These are phyloP conservation scores for Monodelphis domestica DNA, from an alignment of 2,797 vertebrate genomes.

Conservation along the genomic window DNA sequence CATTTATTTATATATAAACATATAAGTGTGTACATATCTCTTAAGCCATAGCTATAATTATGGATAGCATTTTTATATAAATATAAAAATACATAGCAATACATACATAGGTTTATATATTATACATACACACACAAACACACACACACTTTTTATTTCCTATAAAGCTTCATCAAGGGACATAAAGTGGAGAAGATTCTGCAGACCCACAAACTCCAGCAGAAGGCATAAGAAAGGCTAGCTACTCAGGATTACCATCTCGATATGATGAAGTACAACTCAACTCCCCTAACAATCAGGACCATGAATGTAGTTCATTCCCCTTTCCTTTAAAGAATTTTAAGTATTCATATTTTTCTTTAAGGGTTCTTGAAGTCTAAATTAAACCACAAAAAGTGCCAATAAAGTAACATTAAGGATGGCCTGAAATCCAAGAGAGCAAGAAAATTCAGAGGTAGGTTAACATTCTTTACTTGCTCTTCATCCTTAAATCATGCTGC, in stretches of 20 bases:
- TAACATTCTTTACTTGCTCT: constrained; percentile 78
- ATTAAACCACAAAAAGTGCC: constrained; percentile 82
- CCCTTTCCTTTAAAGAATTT: constrained; percentile 83
- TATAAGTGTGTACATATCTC: not conserved
- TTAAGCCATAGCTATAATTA: not conserved
- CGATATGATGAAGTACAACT: constrained; percentile 76
- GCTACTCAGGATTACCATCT: constrained; percentile 66
- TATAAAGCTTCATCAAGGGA: not conserved
- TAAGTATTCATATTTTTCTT: constrained; percentile 83
- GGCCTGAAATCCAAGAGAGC: constrained; percentile 81
- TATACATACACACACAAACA: not conserved
- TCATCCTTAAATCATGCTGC: constrained; percentile 83
- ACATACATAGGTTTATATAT: not conserved
- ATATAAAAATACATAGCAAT: not conserved
- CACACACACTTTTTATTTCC: not conserved
- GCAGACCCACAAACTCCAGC: constrained; percentile 52
- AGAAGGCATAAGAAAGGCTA: constrained; percentile 42
- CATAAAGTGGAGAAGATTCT: constrained; percentile 20
- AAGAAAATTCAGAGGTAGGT: constrained; percentile 79
- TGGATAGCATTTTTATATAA: not conserved
- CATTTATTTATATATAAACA: no score
- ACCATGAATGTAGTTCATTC: constrained; percentile 80
- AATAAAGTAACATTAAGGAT: constrained; percentile 85
- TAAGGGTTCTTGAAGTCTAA: constrained; percentile 83
- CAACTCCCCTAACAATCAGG: constrained; percentile 80